These are phyloP conservation scores for Suricata suricatta DNA, from an alignment of 2,113 vertebrate species.

Conservation along the genomic window DNA sequence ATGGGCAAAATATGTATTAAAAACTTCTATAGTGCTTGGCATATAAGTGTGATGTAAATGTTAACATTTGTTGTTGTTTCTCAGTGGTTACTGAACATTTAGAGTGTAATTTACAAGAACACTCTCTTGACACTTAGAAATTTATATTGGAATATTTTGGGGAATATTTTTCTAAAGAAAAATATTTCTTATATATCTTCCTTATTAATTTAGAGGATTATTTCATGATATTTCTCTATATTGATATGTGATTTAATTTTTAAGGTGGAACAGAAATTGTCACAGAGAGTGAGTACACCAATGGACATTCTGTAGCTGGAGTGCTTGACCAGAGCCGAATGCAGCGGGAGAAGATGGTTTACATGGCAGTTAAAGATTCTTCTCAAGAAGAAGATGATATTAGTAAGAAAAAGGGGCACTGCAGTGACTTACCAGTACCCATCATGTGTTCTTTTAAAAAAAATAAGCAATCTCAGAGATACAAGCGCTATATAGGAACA, in stretches of 20 bases:
- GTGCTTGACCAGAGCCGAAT: constrained; percentile 94
- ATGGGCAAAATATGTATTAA: constrained; percentile 1
- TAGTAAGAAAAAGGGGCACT: constrained; percentile 86
- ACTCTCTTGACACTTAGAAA: constrained; percentile 34
- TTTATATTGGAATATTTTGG: constrained; percentile 9
- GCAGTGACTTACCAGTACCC: constrained; percentile 1
- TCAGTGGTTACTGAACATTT: neutral
- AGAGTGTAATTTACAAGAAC: neutral
- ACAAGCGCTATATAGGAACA: constrained; percentile 4
- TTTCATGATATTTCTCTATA: constrained; percentile 22
- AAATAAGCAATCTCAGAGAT: neutral
- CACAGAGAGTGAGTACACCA: constrained; percentile 96
- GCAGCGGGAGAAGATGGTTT: constrained; percentile 98
- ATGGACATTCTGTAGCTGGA: constrained; percentile 92
- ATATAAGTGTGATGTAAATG: neutral
- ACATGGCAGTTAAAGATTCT: constrained; percentile 98
- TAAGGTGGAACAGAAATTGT: constrained; percentile 98
- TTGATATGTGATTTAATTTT: constrained; percentile 70
- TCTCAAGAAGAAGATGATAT: constrained; percentile 94
- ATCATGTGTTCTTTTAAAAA: neutral
- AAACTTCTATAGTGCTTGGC: neutral
- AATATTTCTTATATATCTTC: neutral
- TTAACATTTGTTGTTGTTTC: constrained; percentile 29
- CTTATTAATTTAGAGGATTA: constrained; percentile 23
- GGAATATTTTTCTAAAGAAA: constrained; percentile 25